Base-by-base conservation (phyloP, 2,797 vertebrate species). In the Rhabdomys pumilio region DNA sequence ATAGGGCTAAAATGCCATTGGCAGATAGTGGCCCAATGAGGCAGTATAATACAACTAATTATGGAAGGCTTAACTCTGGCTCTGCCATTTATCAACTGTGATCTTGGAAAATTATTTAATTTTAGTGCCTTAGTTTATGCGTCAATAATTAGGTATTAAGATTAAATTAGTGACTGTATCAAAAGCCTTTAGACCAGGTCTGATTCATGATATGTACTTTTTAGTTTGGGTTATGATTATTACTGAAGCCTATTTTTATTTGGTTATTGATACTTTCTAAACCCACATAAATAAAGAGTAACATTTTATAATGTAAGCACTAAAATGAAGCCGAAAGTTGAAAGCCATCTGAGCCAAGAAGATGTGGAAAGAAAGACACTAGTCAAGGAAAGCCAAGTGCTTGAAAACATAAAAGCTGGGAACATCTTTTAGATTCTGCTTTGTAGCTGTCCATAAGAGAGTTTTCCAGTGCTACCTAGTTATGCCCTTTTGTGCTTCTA, bases 241-340 rank as follows among this genome's bases (percentile, higher is more conserved):
- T 69, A 59, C 47, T 55, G 69, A 77, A 19, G 41, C 11, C 3
- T 69, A 79, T 67, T 65, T 44, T 72, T 92, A 85, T 61, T 96
- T 95, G 47, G 53, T 87, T 88, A 73, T 77, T 41, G 11, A 69
- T 50, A 91, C 24, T 53, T 91, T 94, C 38, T 55, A 85, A 31
- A 95, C 10, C 53, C 73, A 81, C 87, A 92, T 9, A 90, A 94
- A 72, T 65, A 65, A 95, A 61, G 67, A 72, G 47, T 41, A 89
- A 63, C 90, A 93, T 72, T 96, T 96, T 50, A 72, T 22, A 87
- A 67, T 24, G 0, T 14, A 90, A 93, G 3, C 29, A 72, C 61
- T 91, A 57, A 95, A 87, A 93, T 20, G 83, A 91, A 95, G 12
- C 26, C 96, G 41, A 73, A 93, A 94, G 77, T 53, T 13, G 84